Evolutionary conservation across 2,113 vertebrate genomes (phyloP), one percentile per base, ranked within the genome.

Genomic region (Saguinus midas): DNA sequence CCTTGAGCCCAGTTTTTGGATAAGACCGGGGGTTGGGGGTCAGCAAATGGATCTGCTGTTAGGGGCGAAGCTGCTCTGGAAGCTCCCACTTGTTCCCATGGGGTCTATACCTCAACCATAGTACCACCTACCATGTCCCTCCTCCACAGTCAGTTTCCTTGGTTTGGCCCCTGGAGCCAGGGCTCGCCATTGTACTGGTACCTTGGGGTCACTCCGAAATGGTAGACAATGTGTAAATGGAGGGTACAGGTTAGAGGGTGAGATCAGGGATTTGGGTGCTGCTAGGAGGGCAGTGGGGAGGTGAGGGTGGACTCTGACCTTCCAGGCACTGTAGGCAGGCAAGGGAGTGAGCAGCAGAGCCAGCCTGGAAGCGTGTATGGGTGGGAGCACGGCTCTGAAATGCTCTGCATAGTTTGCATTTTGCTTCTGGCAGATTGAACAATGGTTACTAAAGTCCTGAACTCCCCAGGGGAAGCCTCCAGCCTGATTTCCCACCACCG

Each of bases 381-480:
- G 55, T 48, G 45, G 50, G 64, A 50, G 43, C 40, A 35, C 8
- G 88, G 93, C 32, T n/a, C 52, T 40, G 73, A 82, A 11, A 6
- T 85, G 66, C 50, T 92, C 84, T 66, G 43, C 72, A 21, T 88
- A 29, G 79, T 83, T 88, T 48, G 17, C 5, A 2, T 83, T 95
- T 97, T 95, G 87, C 81, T 87, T 92, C 45, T 43, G 80, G 72
- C 21, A 61, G 40, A 82, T 61, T 45, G 52, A 95, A 75, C 75
- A 70, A 16, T 76, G 45, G 57, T 55, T 85, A 25, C 12, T 48
- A 70, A 87, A 86, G 72, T 91, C 37, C 18, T 40, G 83, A 27
- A 35, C 32, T 73, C 72, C 35, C 20, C 25, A 16, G 25, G 35
- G 57, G n/a, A 75, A 66, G 52, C 57, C 23, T 76, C 29, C 23